Evolutionary conservation across 2,888 invertebrate genomes (phyloP), one percentile per base, ranked within the genome.

Genomic region (Adela reaumurella): DNA sequence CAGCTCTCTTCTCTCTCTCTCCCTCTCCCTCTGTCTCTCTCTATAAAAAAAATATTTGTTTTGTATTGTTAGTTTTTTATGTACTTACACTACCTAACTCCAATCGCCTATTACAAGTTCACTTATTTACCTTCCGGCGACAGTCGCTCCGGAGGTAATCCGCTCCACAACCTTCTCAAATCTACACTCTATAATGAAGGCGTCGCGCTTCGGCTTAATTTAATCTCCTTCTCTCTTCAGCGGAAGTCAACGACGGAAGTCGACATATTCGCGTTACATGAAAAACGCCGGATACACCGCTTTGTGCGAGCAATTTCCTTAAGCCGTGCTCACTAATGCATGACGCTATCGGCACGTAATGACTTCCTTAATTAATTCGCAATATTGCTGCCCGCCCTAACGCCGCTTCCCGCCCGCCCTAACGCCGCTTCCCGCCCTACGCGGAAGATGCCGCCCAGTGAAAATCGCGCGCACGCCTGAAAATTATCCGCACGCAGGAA

Each of bases 351-450:
- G 74, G 67, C 61, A 68, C 66, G 74, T 77, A 77, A 78, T 77
- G 70, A 77, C 77, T 78, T 77, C 78, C 76, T 74, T 76, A 76
- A 77, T 77, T 77, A 78, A 78, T 76, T 72, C 73, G 67, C 64
- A 68, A 74, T 74, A 67, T 71, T 71, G 63, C 63, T 46, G 46
- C 47, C 19, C 43, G 16, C 8, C 16, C 17, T 10, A 19, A 8
- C 43, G 19, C 43, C 35, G 11, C 35, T 8, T 3, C 6, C 35
- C 35, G 35, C 35, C 35, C 35, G 35, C 8, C 35, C 35, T 14
- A 3, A 11, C 35, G 24, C 35, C 35, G 35, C 35, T 11, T 3
- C n/a, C 35, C 35, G 35, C 35, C 35, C 35, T 35, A 4, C 11
- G 11, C 11, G 3, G 35, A 8, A 3, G 35, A 3, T 14, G n/a